These are phyloP conservation scores for Rhaphigaster nebulosa DNA, from an alignment of 2,888 invertebrate species.

Conservation along the genomic window DNA sequence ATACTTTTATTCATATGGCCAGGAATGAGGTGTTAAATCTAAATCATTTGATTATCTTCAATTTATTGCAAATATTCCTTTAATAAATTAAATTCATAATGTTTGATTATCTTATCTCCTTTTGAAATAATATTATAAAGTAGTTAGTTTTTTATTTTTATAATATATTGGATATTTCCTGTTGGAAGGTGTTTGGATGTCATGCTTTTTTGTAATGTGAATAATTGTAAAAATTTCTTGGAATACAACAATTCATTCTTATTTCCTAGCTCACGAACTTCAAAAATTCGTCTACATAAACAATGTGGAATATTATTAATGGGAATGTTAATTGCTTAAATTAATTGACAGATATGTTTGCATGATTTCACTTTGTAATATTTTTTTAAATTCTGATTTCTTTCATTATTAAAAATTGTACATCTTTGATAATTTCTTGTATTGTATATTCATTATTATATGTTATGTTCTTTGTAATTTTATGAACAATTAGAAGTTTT, in stretches of 20 bases:
- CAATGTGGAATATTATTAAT: too few relatives aligned
- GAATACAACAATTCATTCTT: not conserved
- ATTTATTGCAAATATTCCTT: not conserved
- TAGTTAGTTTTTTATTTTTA: not conserved
- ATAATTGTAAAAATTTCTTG: not conserved
- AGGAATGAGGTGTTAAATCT: not conserved
- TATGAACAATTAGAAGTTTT: not conserved
- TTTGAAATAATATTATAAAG: not conserved
- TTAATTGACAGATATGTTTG: too few relatives aligned
- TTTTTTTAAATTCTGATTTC: too few relatives aligned
- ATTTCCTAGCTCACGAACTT: not conserved
- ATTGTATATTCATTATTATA: not conserved
- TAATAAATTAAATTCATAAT: not conserved
- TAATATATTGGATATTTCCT: not conserved
- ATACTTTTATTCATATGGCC: not conserved
- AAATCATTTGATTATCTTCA: not conserved
- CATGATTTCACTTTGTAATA: too few relatives aligned
- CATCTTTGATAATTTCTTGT: not conserved
- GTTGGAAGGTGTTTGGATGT: not conserved
- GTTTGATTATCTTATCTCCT: not conserved
- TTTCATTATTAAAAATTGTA: not conserved
- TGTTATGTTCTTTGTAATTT: not conserved
- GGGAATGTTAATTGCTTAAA: too few relatives aligned
- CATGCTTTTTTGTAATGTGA: not conserved
- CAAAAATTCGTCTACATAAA: too few relatives aligned